Conservation (phyloP, 2,888 invertebrate genomes). For the Euzophera pinguis region DNA sequence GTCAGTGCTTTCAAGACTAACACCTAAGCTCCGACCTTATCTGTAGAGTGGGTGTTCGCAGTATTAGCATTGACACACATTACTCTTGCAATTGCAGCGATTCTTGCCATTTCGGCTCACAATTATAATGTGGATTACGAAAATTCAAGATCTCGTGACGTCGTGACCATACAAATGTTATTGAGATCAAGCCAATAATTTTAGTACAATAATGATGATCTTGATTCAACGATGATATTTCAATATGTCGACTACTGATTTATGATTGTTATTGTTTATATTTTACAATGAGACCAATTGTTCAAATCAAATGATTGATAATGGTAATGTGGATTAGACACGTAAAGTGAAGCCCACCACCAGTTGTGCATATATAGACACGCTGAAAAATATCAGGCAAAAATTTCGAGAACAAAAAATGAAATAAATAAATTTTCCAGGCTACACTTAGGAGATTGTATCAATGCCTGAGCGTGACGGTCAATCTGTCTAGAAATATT, state of each 20-base stretch:
- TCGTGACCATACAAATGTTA: conserved; percentile 7
- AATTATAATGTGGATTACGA: conserved; percentile 47
- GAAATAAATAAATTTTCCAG: too few relatives aligned
- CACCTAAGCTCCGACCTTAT: conserved; percentile 55
- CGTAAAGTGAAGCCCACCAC: too few relatives aligned
- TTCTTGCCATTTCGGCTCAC: conserved; percentile 45
- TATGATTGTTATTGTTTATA: too few relatives aligned
- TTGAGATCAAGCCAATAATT: conserved; percentile 1
- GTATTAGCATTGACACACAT: conserved; percentile 72
- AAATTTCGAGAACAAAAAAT: too few relatives aligned
- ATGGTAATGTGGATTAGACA: too few relatives aligned
- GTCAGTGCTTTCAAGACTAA: conserved; percentile 45
- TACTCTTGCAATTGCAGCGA: conserved; percentile 46
- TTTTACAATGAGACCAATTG: too few relatives aligned
- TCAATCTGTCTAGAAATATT: too few relatives aligned
- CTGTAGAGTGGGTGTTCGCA: conserved; percentile 52
- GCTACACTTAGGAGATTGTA: too few relatives aligned
- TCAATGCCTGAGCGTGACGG: too few relatives aligned
- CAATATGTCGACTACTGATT: background rate
- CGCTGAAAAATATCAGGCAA: too few relatives aligned
- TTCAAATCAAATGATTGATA: too few relatives aligned
- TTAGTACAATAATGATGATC: background rate
- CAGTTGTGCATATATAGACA: too few relatives aligned
- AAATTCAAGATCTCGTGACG: conserved; percentile 25
- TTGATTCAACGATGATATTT: background rate